Evolutionary conservation across 2,113 vertebrate species (phyloP).

Genomic region (Myrmophylax atrothorax): DNA sequence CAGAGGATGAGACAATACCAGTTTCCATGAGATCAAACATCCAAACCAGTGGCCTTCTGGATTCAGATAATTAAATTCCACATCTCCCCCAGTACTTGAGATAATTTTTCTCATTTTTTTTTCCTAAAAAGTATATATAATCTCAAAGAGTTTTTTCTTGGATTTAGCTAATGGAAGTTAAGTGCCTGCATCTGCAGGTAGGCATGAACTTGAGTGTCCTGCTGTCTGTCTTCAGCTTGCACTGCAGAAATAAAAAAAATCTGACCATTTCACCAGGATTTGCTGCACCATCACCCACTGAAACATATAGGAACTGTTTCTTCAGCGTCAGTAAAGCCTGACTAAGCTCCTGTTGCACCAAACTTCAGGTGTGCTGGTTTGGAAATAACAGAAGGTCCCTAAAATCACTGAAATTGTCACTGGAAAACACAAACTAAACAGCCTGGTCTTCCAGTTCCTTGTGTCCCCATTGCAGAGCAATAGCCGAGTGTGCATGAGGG

Average conservation of each 20-base stretch:
- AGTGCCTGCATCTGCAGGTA: not conserved
- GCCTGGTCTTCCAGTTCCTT: not conserved
- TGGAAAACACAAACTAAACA: not conserved
- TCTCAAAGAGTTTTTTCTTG: not conserved
- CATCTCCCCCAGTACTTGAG: not conserved
- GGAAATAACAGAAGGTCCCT: not conserved
- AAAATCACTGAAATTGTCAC: not conserved
- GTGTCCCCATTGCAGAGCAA: accelerated
- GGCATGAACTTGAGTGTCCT: not conserved
- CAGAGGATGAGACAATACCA: not conserved
- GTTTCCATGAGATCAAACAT: not conserved
- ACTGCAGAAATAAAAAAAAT: not conserved
- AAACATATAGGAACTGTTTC: not conserved
- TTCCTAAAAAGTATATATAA: not conserved
- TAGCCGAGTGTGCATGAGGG: not conserved
- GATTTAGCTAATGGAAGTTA: not conserved
- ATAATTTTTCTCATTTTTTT: not conserved
- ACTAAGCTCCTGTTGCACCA: not conserved
- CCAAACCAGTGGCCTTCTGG: not conserved
- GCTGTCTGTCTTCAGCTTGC: not conserved
- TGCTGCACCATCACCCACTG: not conserved
- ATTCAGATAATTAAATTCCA: not conserved
- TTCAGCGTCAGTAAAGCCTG: not conserved
- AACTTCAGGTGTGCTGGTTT: not conserved
- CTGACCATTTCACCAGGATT: not conserved